phyloP scores from a whole-genome alignment of 2,113 vertebrate genomes.

The Anthoscopus minutus region DNA sequence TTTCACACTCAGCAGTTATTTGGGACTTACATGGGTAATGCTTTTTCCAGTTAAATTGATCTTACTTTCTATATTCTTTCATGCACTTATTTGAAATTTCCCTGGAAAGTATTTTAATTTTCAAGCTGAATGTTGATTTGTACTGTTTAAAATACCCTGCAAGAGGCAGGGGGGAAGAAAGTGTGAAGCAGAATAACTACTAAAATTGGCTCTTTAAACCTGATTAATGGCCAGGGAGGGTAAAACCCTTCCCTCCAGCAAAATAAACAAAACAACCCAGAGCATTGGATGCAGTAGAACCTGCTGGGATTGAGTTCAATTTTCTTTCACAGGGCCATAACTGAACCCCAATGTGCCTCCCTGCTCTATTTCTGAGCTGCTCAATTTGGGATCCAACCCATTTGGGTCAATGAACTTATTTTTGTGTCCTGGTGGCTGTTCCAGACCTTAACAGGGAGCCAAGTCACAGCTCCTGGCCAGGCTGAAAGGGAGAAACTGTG shows the following conservation, averaged over 20 bases:
- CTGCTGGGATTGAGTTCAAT: slow-evolving; percentile 28
- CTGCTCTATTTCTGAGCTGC: slow-evolving; percentile 6
- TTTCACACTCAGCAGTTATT: slow-evolving; percentile 48
- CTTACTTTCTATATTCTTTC: neutral
- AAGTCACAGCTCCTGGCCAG: neutral
- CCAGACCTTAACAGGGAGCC: neutral
- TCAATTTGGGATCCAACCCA: neutral
- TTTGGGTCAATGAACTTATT: slow-evolving; percentile 1
- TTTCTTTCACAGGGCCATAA: slow-evolving; percentile 16
- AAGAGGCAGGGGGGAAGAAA: neutral
- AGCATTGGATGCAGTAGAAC: neutral
- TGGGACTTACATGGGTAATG: slow-evolving; percentile 24
- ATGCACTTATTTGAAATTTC: slow-evolving; percentile 8
- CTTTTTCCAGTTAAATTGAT: slow-evolving; percentile 45
- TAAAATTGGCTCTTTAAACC: slow-evolving; percentile 41
- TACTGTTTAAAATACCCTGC: slow-evolving; percentile 8
- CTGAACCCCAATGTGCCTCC: slow-evolving; percentile 14
- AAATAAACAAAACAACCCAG: neutral
- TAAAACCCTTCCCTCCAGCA: slow-evolving; percentile 33
- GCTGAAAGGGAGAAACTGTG: neutral
- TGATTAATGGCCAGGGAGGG: slow-evolving; percentile 29
- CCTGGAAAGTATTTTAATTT: slow-evolving; percentile 17
- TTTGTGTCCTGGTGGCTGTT: neutral
- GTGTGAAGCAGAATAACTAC: slow-evolving; percentile 17
- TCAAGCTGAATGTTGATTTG: slow-evolving; percentile 1